Conservation (phyloP, 2,888 invertebrate species). For the Sesia apiformis region DNA sequence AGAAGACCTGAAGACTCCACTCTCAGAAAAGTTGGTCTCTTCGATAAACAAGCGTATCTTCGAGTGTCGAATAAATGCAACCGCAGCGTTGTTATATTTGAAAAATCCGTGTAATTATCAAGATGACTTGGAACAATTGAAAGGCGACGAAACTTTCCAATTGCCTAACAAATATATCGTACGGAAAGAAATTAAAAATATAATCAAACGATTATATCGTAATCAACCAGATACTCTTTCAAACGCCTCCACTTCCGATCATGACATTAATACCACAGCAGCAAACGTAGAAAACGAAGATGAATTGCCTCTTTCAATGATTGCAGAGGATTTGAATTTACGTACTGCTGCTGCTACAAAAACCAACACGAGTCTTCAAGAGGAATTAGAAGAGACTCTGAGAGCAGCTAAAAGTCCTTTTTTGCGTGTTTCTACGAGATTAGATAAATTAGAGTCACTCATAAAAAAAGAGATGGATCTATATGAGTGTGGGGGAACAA, state of each 20-base stretch:
- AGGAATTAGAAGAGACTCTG: not conserved
- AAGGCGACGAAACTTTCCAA: not conserved
- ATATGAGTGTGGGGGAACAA: slow-evolving; percentile 4
- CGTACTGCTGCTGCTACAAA: not conserved
- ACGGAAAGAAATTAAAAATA: not conserved
- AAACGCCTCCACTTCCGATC: not conserved
- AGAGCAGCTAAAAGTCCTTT: slow-evolving; percentile 1
- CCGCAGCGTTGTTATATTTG: not conserved
- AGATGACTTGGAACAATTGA: not conserved
- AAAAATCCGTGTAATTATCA: not conserved
- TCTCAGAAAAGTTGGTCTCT: too few species aligned
- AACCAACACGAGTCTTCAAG: not conserved
- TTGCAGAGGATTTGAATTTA: not conserved
- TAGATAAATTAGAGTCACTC: slow-evolving; percentile 1
- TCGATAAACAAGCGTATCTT: too few species aligned
- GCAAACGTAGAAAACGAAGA: not conserved
- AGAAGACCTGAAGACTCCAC: too few species aligned
- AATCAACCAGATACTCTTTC: not conserved
- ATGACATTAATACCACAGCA: not conserved
- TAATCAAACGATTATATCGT: not conserved
- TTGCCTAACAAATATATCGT: not conserved
- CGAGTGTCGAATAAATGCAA: not conserved
- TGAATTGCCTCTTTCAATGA: not conserved
- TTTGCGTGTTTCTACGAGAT: not conserved
- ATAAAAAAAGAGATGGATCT: slow-evolving; percentile 3